These are phyloP conservation scores for Chloroceryle amazona DNA, from an alignment of 2,797 vertebrate genomes.

Conservation along the genomic window DNA sequence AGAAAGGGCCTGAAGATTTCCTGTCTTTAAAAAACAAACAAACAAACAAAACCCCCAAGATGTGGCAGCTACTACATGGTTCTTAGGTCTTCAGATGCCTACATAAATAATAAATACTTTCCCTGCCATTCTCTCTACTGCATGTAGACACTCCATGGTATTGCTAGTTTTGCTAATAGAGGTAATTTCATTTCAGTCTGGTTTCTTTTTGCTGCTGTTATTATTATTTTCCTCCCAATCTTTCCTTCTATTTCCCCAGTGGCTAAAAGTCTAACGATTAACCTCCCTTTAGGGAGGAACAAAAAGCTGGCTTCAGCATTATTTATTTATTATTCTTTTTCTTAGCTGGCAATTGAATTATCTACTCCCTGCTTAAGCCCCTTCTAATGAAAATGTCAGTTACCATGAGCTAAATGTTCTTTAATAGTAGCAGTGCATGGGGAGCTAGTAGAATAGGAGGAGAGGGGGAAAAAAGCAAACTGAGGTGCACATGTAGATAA, in stretches of 20 bases:
- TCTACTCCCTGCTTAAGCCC: not conserved
- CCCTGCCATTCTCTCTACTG: not conserved
- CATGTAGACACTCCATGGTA: not conserved
- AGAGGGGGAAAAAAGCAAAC: not conserved
- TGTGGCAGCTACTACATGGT: not conserved
- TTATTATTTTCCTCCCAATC: not conserved
- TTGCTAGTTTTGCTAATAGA: not conserved
- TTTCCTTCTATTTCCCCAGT: not conserved
- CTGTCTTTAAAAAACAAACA: not conserved
- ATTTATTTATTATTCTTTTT: slow-evolving; percentile 63
- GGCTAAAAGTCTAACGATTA: slow-evolving; percentile 36
- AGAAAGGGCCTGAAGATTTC: not conserved
- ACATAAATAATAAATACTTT: not conserved
- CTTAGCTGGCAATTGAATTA: slow-evolving; percentile 56
- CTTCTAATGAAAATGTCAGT: slow-evolving; percentile 39
- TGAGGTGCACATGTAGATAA: not conserved
- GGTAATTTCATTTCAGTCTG: not conserved
- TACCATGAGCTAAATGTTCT: slow-evolving; percentile 4
- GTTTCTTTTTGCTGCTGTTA: not conserved
- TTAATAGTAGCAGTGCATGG: not conserved
- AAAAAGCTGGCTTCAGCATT: not conserved
- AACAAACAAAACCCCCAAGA: not conserved
- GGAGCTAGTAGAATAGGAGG: not conserved
- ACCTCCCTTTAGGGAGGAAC: slow-evolving; percentile 7
- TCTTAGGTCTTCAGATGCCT: not conserved